These are phyloP conservation scores for Eudemis profundana DNA, from an alignment of 2,888 invertebrate species.

Conservation along the genomic window DNA sequence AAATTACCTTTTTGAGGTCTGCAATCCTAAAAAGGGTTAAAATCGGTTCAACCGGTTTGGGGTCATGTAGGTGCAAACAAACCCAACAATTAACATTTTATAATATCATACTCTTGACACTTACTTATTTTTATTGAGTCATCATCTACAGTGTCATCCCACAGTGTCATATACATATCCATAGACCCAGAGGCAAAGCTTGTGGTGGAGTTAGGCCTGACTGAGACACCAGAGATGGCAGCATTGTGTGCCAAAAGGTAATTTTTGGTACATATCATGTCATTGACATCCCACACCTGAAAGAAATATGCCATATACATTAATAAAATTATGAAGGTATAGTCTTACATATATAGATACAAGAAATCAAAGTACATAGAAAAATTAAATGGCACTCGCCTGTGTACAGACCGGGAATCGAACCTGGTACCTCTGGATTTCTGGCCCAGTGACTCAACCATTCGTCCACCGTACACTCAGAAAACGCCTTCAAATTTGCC, in stretches of 20 bases:
- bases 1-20: no score
- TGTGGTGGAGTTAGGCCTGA: slow-evolving; percentile 74
- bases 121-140: slow-evolving; percentile 71
- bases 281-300: slow-evolving; percentile 81
- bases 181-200: slow-evolving; percentile 83
- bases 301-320: slow-evolving; percentile 44
- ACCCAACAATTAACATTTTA: no score
- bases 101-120: slow-evolving; percentile 36
- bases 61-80: no score
- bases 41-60: no score
- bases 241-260: slow-evolving; percentile 79
- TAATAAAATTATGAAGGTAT: slow-evolving; percentile 29
- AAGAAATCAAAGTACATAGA: background rate
- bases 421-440: no score
- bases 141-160: slow-evolving; percentile 79
- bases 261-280: slow-evolving; percentile 75
- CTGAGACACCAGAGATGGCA: slow-evolving; percentile 76
- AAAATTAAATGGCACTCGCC: no score
- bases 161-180: slow-evolving; percentile 82
- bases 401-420: no score
- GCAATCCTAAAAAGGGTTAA: no score
- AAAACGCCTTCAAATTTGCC: no score
- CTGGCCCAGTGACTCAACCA: no score
- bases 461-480: no score
- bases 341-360: no score